Evolutionary conservation across 1,140 invertebrate genomes (phyloP).

Genomic region (Notospermus geniculatus): DNA sequence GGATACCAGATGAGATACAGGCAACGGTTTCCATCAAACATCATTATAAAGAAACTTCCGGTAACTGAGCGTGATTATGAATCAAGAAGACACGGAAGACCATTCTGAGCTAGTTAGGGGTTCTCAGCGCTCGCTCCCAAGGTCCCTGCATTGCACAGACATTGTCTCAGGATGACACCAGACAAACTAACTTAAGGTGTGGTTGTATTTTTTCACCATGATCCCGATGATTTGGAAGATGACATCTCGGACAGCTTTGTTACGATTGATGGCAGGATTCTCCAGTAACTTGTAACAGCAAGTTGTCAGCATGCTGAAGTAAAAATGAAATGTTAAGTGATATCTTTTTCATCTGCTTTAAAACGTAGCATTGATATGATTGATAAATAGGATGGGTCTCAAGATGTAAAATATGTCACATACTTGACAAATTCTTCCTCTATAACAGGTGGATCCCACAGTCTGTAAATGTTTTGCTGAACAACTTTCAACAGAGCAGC

Average conservation of each 20-base stretch:
- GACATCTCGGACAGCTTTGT: constrained; percentile 67
- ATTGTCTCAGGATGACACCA: no score
- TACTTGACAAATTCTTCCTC: constrained; percentile 83
- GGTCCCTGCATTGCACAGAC: no score
- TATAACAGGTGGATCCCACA: constrained; percentile 78
- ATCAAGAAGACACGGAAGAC: no score
- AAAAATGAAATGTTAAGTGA: constrained; percentile 3
- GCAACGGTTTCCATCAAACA: no score
- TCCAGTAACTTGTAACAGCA: constrained; percentile 76
- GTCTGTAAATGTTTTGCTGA: constrained; percentile 67
- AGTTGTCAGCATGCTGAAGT: constrained; percentile 66
- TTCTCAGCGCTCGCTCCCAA: no score
- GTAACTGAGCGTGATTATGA: no score
- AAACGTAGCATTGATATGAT: neutral
- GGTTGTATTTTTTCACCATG: constrained; percentile 79
- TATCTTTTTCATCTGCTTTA: no score
- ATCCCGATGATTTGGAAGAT: constrained; percentile 76
- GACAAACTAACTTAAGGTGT: constrained; percentile 53
- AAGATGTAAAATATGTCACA: constrained; percentile 38
- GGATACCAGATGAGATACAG: no score
- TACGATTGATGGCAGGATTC: constrained; percentile 61
- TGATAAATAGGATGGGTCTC: constrained; percentile 4
- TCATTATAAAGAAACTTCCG: no score
- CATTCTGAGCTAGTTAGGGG: no score
- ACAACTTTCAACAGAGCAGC: constrained; percentile 65